Percentiles rank a stretch among this genome's conserved stretches.
Conservation (phyloP, 1,140 invertebrate genomes). For the Callitettix versicolor region DNA sequence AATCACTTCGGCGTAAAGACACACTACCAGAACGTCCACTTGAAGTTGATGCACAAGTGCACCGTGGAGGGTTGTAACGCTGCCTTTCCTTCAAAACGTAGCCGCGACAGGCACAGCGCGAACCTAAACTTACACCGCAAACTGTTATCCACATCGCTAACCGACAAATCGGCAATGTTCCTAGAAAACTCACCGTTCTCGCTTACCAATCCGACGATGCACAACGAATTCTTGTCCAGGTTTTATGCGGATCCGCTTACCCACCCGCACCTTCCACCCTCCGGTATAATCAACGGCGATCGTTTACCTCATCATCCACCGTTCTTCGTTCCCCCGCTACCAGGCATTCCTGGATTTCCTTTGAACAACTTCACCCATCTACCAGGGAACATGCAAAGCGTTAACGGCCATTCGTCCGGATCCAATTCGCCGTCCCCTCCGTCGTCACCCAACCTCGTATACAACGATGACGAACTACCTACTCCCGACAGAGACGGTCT, state of each 20-base stretch:
- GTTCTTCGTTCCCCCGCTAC: conserved; percentile 38
- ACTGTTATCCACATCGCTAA: conserved; percentile 59
- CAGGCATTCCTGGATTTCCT: conserved; percentile 34
- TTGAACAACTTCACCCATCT: conserved; percentile 30
- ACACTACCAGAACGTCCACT: conserved; percentile 91
- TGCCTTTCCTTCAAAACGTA: conserved; percentile 88
- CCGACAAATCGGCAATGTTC: conserved; percentile 21
- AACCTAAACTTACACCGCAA: conserved; percentile 88
- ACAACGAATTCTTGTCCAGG: conserved; percentile 71
- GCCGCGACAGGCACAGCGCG: conserved; percentile 82
- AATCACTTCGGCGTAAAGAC: conserved; percentile 92
- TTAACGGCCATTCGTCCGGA: conserved; percentile 26
- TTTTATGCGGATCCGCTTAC: conserved; percentile 63
- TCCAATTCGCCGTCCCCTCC: conserved; percentile 25
- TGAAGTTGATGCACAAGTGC: conserved; percentile 93
- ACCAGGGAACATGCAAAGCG: conserved; percentile 15
- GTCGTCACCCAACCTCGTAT: conserved; percentile 22
- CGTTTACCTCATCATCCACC: conserved; percentile 37
- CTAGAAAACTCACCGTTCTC: conserved; percentile 27
- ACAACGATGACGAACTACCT: conserved; percentile 41
- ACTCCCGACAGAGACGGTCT: conserved; percentile 47
- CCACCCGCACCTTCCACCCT: conserved; percentile 31
- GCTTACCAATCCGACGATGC: conserved; percentile 39
- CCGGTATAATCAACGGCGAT: conserved; percentile 35
- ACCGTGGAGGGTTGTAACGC: conserved; percentile 93